Base-by-base conservation (phyloP, 2,888 invertebrate genomes). In the Urechis unicinctus region DNA sequence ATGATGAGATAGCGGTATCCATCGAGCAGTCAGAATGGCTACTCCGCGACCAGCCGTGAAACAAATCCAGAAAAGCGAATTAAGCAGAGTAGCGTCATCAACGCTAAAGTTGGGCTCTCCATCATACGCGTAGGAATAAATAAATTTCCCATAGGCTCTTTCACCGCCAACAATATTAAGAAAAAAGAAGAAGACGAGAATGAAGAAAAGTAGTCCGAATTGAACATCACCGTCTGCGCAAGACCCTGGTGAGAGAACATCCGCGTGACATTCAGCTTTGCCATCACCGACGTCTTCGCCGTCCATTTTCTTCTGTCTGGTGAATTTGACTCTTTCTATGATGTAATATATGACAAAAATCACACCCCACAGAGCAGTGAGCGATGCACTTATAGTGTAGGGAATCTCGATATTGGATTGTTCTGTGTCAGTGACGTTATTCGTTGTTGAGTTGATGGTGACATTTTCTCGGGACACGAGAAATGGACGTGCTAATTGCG, bases 21-120 rank as follows among this genome's bases (percentile, higher is more conserved):
- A 67, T 21, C 60, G 47, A 0, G 68, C 63, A 0, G 62, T 47
- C 2, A 68, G 21, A 25, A 68, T 64, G n/a, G 66, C 68, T 6
- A 59, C 48, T n/a, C 64, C 52, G 5, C 69, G 51, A 0, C 67
- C 68, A 3, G 60, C 45, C 1, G 66, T 61, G 58, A 66, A 68
- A 50, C 66, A 61, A 5, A 66, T 62, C 67, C 69, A 69, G 52
- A 65, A 70, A 1, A 58, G 55, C 17, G 68, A 66, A 53, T 68
- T 67, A 24, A 70, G 56, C 25, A 58, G 57, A 2, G 68, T 61
- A 1, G 66, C 68, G 1, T 61, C 60, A 24, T 58, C 63, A 2
- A 60, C 63, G 25, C 57, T 58, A 41, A 70, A 62, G 1, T 60
- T 55, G 31, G 61, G 55, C 17, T 63, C 59, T 26, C 66, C 61